Conservation (phyloP, 1,140 invertebrate genomes). For the Papilio machaon region DNA sequence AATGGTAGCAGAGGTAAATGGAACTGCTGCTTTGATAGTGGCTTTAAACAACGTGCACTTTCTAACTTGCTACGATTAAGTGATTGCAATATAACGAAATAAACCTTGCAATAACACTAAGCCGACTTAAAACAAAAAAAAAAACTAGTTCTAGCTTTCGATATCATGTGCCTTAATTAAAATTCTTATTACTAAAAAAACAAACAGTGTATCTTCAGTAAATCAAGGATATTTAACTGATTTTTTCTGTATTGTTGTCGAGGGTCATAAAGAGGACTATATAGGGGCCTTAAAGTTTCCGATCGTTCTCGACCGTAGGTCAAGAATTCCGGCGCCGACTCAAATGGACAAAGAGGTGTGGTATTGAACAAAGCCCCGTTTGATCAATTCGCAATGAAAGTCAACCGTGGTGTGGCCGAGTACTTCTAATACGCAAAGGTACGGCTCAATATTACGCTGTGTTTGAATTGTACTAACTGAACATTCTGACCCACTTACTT, state of each 20-base stretch:
- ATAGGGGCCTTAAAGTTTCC: slow-evolving; percentile 13
- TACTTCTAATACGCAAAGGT: slow-evolving; percentile 48
- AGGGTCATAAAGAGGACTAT: background rate
- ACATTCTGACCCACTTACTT: background rate
- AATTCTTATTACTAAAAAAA: too few species aligned
- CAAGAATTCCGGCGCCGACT: slow-evolving; percentile 13
- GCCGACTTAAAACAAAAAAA: background rate
- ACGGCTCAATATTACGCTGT: slow-evolving; percentile 42
- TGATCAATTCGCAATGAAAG: slow-evolving; percentile 50
- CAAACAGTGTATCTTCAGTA: too few species aligned
- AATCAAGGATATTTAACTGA: background rate
- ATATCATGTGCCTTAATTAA: too few species aligned
- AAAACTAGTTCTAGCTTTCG: too few species aligned
- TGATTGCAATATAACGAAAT: background rate
- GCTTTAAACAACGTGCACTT: slow-evolving; percentile 4
- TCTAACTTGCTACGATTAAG: background rate
- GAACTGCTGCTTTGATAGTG: background rate
- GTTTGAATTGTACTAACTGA: slow-evolving; percentile 12
- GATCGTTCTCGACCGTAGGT: slow-evolving; percentile 8
- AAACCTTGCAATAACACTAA: background rate
- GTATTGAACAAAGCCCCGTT: slow-evolving; percentile 50
- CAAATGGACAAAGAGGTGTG: slow-evolving; percentile 39
- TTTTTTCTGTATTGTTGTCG: background rate
- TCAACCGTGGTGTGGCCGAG: slow-evolving; percentile 41
- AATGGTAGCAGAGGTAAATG: slow-evolving; percentile 11